A percentile compares a stretch with the other conserved stretches of the same genome.
Conservation (phyloP, 2,888 invertebrate genomes). For the Neelides folsomi region DNA sequence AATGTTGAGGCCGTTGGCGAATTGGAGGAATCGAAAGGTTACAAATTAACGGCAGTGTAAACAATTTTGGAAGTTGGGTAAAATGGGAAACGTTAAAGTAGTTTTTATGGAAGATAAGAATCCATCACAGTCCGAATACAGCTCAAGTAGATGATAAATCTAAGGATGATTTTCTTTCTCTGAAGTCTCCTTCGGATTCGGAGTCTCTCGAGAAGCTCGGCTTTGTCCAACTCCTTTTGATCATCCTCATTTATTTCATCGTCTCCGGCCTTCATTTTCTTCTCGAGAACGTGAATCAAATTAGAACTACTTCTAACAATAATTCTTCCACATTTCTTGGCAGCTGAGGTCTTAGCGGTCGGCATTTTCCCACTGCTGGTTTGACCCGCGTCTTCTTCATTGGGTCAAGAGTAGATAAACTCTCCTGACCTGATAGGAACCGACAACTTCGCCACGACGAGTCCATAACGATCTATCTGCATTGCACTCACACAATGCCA, state of each 20-base stretch:
- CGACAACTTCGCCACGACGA: conserved; percentile 32
- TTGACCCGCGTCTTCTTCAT: neutral
- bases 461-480: conserved; percentile 34
- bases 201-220: too few species aligned
- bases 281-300: too few species aligned
- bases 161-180: neutral
- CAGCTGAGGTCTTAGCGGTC: neutral
- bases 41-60: neutral
- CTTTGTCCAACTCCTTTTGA: too few species aligned
- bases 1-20: too few species aligned
- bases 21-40: too few species aligned
- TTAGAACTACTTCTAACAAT: too few species aligned
- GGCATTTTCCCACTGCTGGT: too few species aligned
- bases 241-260: too few species aligned
- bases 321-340: conserved; percentile 3
- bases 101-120: conserved; percentile 13
- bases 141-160: conserved; percentile 19
- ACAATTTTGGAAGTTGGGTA: neutral
- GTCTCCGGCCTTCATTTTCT: too few species aligned
- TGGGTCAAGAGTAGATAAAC: conserved; percentile 26
- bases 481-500: conserved; percentile 35
- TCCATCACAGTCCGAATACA: conserved; percentile 21
- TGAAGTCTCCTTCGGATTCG: too few species aligned
- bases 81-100: neutral
- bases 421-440: conserved; percentile 32